A percentile compares a stretch with the other conserved stretches of the same genome.
Conservation (phyloP, 2,113 vertebrate species). For the Verasper variegatus region DNA sequence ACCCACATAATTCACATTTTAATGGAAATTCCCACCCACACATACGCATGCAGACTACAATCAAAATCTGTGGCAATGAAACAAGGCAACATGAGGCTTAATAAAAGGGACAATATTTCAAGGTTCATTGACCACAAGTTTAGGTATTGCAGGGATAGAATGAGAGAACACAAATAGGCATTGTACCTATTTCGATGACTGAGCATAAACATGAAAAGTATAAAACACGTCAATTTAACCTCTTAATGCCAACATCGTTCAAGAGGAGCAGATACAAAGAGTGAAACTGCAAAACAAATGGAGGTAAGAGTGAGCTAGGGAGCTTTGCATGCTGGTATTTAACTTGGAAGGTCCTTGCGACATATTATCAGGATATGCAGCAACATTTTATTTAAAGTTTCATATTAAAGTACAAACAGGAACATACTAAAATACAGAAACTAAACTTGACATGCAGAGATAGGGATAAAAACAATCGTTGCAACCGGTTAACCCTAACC, state of each 20-base stretch:
- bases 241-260: not conserved
- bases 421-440: no score
- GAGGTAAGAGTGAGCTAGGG: no score
- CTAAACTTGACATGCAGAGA: no score
- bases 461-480: no score
- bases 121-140: slow-evolving; percentile 45
- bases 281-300: no score
- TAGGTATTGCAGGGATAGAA: slow-evolving; percentile 27
- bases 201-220: not conserved
- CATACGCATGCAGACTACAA: slow-evolving; percentile 46
- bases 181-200: slow-evolving; percentile 14
- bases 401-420: no score
- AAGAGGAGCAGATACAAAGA: not conserved
- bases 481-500: no score
- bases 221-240: not conserved
- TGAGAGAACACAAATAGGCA: not conserved
- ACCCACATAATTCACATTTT: slow-evolving; percentile 73
- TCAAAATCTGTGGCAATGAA: slow-evolving; percentile 57
- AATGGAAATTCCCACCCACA: slow-evolving; percentile 64
- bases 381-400: no score
- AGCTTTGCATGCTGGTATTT: no score
- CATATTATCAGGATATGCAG: no score
- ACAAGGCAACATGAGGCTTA: slow-evolving; percentile 38
- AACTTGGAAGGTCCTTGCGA: no score
- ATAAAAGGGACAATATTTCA: slow-evolving; percentile 26